phyloP scores from a whole-genome alignment of 2,797 vertebrate species.

The Aratinga solstitialis region DNA sequence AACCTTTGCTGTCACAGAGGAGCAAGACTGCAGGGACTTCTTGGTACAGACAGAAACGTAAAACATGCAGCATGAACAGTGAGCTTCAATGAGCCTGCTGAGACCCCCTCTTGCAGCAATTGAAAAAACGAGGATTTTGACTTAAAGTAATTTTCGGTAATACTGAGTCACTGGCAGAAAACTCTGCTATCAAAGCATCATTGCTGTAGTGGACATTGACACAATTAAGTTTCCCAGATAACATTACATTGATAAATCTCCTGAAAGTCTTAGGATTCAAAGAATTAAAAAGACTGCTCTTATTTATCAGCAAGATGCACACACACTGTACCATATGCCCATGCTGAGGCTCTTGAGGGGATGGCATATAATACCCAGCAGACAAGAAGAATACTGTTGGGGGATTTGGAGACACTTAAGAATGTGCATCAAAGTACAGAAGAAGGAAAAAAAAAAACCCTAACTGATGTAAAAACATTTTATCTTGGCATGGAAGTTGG shows the following conservation, averaged over 20 bases:
- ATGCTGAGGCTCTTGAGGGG: neutral
- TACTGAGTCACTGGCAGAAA: neutral
- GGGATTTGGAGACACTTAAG: neutral
- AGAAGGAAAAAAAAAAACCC: neutral
- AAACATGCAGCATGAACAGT: fast-evolving
- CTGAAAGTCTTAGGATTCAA: neutral
- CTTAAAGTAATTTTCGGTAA: neutral
- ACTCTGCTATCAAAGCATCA: neutral
- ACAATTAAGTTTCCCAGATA: neutral
- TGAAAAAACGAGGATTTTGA: neutral
- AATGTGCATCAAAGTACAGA: neutral
- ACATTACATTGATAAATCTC: neutral
- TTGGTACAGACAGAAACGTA: neutral
- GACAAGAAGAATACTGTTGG: neutral
- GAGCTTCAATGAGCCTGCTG: neutral
- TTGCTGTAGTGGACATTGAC: neutral
- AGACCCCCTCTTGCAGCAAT: neutral
- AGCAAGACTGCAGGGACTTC: fast-evolving
- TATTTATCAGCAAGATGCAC: neutral
- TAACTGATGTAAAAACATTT: neutral
- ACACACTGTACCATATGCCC: neutral
- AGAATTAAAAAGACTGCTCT: neutral
- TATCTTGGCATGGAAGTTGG: neutral
- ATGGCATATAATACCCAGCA: neutral
- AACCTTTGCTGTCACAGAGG: neutral